These are phyloP conservation scores for Drosophila sulfurigaster DNA, from an alignment of 1,140 invertebrate species.

Conservation along the genomic window DNA sequence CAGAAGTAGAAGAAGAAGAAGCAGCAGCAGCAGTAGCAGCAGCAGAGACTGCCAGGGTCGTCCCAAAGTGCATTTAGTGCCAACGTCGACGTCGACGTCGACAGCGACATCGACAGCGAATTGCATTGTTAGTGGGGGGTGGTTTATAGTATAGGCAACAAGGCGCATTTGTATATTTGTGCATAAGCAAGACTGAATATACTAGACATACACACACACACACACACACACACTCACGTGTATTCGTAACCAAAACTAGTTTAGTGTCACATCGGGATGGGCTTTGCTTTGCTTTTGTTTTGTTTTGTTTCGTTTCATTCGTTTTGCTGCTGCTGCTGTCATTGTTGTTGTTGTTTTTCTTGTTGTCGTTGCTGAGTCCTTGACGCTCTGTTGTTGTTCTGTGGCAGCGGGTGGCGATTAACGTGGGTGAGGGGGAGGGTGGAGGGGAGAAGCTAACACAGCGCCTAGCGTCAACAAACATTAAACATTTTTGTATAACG, in stretches of 20 bases:
- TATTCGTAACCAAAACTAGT: constrained; percentile 36
- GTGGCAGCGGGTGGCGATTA: background rate
- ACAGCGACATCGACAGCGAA: background rate
- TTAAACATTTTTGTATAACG: constrained; percentile 33
- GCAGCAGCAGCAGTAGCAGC: background rate
- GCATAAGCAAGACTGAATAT: background rate
- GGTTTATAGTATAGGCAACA: background rate
- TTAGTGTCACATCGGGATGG: constrained; percentile 30
- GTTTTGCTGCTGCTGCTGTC: constrained; percentile 11
- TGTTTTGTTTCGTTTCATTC: constrained; percentile 1
- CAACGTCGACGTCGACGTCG: constrained; percentile 9
- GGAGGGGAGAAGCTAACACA: background rate
- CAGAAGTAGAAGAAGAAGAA: constrained; percentile 13
- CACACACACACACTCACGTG: background rate
- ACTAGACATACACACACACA: background rate
- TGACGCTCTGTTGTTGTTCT: constrained; percentile 5
- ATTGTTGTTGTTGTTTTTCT: constrained; percentile 2
- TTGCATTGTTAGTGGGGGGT: background rate
- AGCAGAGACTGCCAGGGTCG: constrained; percentile 19
- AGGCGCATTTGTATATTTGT: background rate
- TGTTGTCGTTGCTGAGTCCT: constrained; percentile 17
- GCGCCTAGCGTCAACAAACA: constrained; percentile 14
- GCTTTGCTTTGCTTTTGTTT: constrained; percentile 5
- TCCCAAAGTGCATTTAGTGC: constrained; percentile 22
- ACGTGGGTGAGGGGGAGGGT: background rate